Conservation (phyloP, 2,888 invertebrate species). For the Ormyrus nitidulus region DNA sequence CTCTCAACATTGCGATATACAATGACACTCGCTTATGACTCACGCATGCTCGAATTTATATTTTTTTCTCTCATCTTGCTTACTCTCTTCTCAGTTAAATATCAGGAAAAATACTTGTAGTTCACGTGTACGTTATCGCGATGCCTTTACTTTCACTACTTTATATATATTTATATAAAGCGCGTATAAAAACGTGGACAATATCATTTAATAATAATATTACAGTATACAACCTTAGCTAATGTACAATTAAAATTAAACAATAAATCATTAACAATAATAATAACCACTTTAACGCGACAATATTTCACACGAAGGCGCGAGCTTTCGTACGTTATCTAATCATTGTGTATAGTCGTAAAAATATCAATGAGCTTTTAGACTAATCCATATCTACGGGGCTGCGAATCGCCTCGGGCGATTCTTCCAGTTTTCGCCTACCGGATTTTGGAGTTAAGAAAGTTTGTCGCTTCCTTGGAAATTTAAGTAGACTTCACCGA, state of each 20-base stretch:
- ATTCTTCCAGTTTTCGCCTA: not conserved
- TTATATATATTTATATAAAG: constrained; percentile 8
- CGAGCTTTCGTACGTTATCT: not conserved
- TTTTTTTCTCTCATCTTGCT: not conserved
- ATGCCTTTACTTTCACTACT: constrained; percentile 1
- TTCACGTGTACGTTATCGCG: not conserved
- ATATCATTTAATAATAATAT: constrained; percentile 24
- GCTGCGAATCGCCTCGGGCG: constrained; percentile 10
- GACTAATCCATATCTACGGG: constrained; percentile 8
- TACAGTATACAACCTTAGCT: constrained; percentile 37
- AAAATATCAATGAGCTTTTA: not conserved
- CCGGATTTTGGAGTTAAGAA: not conserved
- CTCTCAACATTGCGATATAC: not conserved
- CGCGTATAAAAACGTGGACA: constrained; percentile 31
- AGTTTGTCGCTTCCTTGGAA: constrained; percentile 16
- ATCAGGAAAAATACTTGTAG: constrained; percentile 23
- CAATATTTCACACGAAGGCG: constrained; percentile 20
- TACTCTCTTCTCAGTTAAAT: too few relatives aligned
- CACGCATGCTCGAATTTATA: not conserved
- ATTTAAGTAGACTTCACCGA: constrained; percentile 26
- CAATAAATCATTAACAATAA: constrained; percentile 33
- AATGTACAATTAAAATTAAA: constrained; percentile 23
- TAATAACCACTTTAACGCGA: constrained; percentile 38
- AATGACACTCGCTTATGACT: not conserved
- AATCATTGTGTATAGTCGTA: constrained; percentile 3